phyloP scores from a whole-genome alignment of 2,888 invertebrate genomes.

The Epistrophe eligans region DNA sequence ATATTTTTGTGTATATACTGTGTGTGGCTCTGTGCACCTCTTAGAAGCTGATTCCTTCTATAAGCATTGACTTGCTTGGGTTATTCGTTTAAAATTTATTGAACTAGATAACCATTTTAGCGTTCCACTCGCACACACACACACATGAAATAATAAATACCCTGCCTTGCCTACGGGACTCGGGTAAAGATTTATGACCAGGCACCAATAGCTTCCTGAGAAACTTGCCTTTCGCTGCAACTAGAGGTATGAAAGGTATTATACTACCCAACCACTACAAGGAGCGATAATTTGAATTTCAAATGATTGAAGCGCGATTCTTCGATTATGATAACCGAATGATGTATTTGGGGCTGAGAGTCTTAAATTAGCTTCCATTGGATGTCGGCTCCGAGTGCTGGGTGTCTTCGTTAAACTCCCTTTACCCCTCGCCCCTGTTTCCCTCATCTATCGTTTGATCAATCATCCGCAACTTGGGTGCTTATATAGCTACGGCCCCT shows the following conservation, averaged over 20 bases:
- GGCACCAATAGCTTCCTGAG: conserved; percentile 70
- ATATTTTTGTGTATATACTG: conserved; percentile 50
- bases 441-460: conserved; percentile 40
- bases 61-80: conserved; percentile 65
- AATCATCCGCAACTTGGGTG: conserved; percentile 60
- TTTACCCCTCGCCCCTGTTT: too few relatives aligned
- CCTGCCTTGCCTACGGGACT: conserved; percentile 48
- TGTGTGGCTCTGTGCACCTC: conserved; percentile 46
- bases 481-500: conserved; percentile 13
- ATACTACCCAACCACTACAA: neutral
- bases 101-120: conserved; percentile 72
- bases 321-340: conserved; percentile 76
- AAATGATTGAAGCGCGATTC: conserved; percentile 77
- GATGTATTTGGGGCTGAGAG: conserved; percentile 68
- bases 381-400: conserved; percentile 24
- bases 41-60: conserved; percentile 44
- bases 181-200: conserved; percentile 65
- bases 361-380: conserved; percentile 74
- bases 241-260: conserved; percentile 14
- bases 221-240: conserved; percentile 50
- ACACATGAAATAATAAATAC: conserved; percentile 60
- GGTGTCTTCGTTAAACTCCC: neutral
- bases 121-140: conserved; percentile 46
- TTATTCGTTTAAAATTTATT: conserved; percentile 68
- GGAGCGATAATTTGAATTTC: conserved; percentile 76